Evolutionary conservation across 2,888 invertebrate species (phyloP).

Genomic region (Nymphalis c-album): DNA sequence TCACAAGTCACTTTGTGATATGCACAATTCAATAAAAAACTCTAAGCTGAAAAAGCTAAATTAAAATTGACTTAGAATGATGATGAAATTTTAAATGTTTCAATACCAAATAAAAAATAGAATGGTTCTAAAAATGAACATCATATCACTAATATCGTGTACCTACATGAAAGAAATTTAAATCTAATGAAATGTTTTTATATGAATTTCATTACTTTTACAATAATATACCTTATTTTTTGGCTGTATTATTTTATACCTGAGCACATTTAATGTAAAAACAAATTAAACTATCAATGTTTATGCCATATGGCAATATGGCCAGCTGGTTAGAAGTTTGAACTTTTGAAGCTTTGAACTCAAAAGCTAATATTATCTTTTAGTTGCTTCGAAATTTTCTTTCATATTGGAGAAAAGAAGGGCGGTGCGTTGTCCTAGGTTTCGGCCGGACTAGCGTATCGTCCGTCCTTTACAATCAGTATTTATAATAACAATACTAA

Average conservation of each 20-base stretch:
- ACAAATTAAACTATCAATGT: neutral
- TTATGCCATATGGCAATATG: constrained; percentile 43
- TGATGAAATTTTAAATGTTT: too few relatives aligned
- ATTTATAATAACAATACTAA: constrained; percentile 42
- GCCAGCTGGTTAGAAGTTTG: constrained; percentile 53
- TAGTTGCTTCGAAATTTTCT: constrained; percentile 66
- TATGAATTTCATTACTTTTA: too few relatives aligned
- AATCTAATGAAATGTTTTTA: too few relatives aligned
- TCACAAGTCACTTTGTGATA: too few relatives aligned
- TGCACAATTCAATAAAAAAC: too few relatives aligned
- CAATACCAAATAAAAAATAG: too few relatives aligned
- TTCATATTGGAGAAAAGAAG: constrained; percentile 63
- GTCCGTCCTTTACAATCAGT: constrained; percentile 63
- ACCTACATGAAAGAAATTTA: too few relatives aligned
- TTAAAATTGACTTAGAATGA: too few relatives aligned
- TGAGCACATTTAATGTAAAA: neutral
- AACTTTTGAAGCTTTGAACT: constrained; percentile 34
- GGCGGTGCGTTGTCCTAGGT: constrained; percentile 81
- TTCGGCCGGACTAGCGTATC: constrained; percentile 81
- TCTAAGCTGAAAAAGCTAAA: too few relatives aligned
- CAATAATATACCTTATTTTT: neutral
- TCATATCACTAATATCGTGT: too few relatives aligned
- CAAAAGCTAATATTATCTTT: constrained; percentile 57
- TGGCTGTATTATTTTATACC: neutral
- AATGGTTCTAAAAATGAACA: too few relatives aligned